Evolutionary conservation across 2,797 vertebrate genomes (phyloP).

Genomic region (Molossus molossus): DNA sequence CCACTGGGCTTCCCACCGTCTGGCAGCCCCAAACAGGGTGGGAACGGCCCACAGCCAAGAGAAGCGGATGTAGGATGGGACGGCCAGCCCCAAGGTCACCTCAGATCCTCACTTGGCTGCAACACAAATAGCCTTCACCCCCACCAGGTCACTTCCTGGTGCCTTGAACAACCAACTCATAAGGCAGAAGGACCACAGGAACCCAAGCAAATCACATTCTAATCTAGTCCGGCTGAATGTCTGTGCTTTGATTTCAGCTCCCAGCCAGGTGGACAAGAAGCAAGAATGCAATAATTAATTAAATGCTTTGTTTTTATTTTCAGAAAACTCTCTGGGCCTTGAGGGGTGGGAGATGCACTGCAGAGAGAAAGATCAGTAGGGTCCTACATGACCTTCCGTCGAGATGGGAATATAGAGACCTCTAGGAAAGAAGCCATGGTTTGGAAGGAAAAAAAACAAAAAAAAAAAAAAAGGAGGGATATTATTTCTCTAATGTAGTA

Average conservation of each 20-base stretch:
- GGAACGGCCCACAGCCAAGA: conserved; percentile 59
- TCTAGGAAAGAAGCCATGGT: background rate
- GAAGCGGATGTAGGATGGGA: conserved; percentile 28
- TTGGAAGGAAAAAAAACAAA: background rate
- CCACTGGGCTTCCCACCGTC: background rate
- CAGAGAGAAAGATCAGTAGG: background rate
- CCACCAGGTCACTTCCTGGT: conserved; percentile 66
- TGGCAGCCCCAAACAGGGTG: background rate
- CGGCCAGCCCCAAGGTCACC: background rate
- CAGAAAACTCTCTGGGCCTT: background rate
- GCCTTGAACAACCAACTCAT: background rate
- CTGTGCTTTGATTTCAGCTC: conserved; percentile 60
- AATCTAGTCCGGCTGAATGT: background rate
- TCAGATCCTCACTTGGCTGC: conserved; percentile 57
- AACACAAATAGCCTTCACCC: conserved; percentile 44
- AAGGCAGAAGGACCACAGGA: background rate
- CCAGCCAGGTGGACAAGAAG: conserved; percentile 59
- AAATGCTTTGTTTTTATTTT: conserved; percentile 57
- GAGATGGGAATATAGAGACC: accelerated
- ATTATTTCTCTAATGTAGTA: background rate
- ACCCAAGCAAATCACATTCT: background rate
- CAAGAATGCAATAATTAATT: conserved; percentile 32
- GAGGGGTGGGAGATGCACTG: background rate
- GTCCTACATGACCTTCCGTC: accelerated
- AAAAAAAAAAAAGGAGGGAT: background rate